Evolutionary conservation across 2,888 invertebrate species (phyloP), one percentile per base, ranked within the genome.

Genomic region (Cactoblastis cactorum): DNA sequence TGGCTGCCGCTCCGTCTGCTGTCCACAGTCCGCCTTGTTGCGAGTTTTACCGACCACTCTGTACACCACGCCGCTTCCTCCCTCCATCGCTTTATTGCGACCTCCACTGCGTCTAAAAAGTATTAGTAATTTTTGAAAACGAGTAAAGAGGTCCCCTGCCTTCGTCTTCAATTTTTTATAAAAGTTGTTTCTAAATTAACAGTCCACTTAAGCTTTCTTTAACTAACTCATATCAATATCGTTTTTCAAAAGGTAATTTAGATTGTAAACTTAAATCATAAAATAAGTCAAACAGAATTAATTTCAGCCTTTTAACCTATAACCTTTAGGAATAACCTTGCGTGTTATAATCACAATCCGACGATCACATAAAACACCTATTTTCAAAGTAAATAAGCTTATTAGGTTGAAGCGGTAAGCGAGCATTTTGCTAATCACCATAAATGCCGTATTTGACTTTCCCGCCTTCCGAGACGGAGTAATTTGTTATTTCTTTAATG

Each of bases 11-110:
- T 90, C 90, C 0, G 90, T 90, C 68, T 90, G 90, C 65, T 90
- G 90, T 0, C 87, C 90, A 54, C 89, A 87, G 68, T 90, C 90
- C 1, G 89, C 80, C 63, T 90, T 90, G 65, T 74, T 89, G 58
- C 87, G 84, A 53, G 85, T 82, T 47, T 90, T 77, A 43, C 89
- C 88, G 49, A 88, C 89, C 57, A 89, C 84, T 58, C 89, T 74
- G 70, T 90, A 89, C 8, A 87, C 88, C 62, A 91, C 84, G 67
- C 92, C 81, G 74, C 91, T 85, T 71, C 91, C 86, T 65, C 91
- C 90, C 88, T 90, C 85, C 92, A 89, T 79, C 55, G 82, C 84
- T 81, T 90, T 83, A 67, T 80, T 81, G 66, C 87, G 85, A 77
- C 90, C 78, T 72, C 91, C 77, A 83, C 86, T 81, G 80, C 91